Conservation (phyloP, 2,113 vertebrate species). For the Ctenodactylus gundi region DNA sequence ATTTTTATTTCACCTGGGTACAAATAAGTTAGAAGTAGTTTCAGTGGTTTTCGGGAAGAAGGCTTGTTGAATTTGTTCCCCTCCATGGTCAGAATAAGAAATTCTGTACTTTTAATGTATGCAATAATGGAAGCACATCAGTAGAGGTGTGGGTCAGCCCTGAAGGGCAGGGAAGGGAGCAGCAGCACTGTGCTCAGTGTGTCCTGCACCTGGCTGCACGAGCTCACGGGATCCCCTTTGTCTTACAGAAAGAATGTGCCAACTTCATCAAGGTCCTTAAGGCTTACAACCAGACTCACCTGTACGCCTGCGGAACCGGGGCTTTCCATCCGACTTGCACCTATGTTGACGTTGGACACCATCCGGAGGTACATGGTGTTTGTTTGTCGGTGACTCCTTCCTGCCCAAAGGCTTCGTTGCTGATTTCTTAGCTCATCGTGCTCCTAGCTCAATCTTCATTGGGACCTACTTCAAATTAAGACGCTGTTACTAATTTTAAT, state of each 20-base stretch:
- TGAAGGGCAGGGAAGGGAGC: constrained; percentile 51
- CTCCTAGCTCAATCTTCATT: constrained; percentile 1
- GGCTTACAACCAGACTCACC: constrained; percentile 95
- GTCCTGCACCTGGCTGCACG: neutral
- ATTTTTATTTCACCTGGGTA: neutral
- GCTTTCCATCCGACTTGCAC: constrained; percentile 97
- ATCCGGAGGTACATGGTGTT: constrained; percentile 91
- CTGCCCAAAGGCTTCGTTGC: constrained; percentile 22
- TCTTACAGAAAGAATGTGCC: constrained; percentile 95
- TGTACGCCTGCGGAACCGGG: constrained; percentile 96
- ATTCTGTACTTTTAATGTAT: constrained; percentile 46
- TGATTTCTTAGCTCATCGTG: constrained; percentile 52
- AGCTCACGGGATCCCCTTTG: constrained; percentile 73
- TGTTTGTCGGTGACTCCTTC: constrained; percentile 23
- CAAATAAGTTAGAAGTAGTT: constrained; percentile 12
- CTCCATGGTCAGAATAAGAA: neutral
- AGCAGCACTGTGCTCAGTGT: constrained; percentile 46
- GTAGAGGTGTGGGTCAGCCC: constrained; percentile 53
- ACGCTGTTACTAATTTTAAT: constrained; percentile 70
- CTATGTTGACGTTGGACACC: constrained; percentile 95
- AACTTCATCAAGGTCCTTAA: constrained; percentile 98
- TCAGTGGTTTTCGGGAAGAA: neutral
- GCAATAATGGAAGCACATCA: constrained; percentile 57
- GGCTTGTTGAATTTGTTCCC: neutral
- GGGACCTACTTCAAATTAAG: constrained; percentile 59